Conservation (phyloP, 2,113 vertebrate species). For the Bombycilla garrulus region DNA sequence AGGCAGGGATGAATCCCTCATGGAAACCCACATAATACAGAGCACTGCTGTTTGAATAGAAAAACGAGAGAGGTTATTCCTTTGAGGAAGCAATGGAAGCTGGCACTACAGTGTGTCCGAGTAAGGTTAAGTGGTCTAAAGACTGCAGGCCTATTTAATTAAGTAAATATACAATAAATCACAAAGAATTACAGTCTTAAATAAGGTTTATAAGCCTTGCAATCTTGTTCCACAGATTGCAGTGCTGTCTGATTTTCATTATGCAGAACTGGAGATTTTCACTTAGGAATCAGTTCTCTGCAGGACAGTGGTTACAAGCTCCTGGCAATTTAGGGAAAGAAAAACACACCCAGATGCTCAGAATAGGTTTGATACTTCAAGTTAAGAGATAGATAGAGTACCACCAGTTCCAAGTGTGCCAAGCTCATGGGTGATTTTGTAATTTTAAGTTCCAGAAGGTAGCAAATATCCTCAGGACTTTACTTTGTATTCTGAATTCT, state of each 20-base stretch:
- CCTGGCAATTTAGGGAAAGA: not conserved
- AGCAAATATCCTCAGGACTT: not conserved
- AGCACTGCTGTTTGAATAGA: not conserved
- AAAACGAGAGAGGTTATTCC: not conserved
- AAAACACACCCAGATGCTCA: not conserved
- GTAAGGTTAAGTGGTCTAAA: not conserved
- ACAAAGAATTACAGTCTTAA: not conserved
- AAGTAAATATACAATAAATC: not conserved
- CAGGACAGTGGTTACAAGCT: not conserved
- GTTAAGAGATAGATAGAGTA: not conserved
- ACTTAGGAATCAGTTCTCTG: not conserved
- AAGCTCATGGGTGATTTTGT: not conserved
- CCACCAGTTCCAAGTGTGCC: not conserved
- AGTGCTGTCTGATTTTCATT: not conserved
- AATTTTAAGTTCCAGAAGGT: not conserved
- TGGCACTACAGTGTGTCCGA: not conserved
- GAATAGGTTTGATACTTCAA: not conserved
- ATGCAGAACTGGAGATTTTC: not conserved
- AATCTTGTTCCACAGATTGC: not conserved
- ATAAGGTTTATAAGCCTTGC: not conserved
- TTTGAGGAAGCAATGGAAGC: not conserved
- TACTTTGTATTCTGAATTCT: not conserved
- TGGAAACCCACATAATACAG: not conserved
- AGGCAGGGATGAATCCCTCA: not conserved
- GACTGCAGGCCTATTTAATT: not conserved